These are phyloP conservation scores for Cephalotes varians DNA, from an alignment of 2,888 invertebrate genomes.

Conservation along the genomic window DNA sequence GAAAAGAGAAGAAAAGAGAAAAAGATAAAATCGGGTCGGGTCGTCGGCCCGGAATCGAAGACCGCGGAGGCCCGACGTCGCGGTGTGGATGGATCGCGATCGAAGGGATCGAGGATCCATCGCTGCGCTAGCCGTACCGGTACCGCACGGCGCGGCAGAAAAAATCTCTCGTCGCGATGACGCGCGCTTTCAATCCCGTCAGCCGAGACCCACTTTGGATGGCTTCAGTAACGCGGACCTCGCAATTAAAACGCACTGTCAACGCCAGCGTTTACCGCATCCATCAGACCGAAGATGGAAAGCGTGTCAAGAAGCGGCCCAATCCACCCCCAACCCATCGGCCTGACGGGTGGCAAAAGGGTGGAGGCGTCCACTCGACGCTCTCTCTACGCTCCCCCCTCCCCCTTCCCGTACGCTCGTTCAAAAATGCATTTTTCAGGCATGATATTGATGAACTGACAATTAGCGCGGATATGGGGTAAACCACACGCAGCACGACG, in stretches of 20 bases:
- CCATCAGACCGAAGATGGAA: conserved; percentile 57
- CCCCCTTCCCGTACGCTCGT: conserved; percentile 25
- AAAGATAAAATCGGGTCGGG: conserved; percentile 23
- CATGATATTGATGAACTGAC: conserved; percentile 58
- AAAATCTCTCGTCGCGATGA: conserved; percentile 47
- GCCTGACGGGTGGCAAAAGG: conserved; percentile 40
- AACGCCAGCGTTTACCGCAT: conserved; percentile 56
- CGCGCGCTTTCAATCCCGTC: conserved; percentile 55
- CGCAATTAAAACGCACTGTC: conserved; percentile 59
- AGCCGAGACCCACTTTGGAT: conserved; percentile 42
- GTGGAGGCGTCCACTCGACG: conserved; percentile 48
- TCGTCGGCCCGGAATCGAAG: conserved; percentile 24
- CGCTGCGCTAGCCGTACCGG: not conserved
- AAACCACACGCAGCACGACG: conserved; percentile 35
- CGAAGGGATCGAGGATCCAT: conserved; percentile 34
- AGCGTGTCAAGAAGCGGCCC: conserved; percentile 56
- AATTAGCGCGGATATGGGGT: conserved; percentile 51
- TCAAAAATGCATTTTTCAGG: conserved; percentile 59
- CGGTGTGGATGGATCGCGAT: conserved; percentile 32
- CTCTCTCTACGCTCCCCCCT: not conserved
- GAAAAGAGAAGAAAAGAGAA: not conserved
- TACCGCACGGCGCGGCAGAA: not conserved
- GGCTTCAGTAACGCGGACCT: conserved; percentile 54
- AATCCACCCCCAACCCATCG: not conserved
- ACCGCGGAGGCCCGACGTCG: conserved; percentile 31